Conservation (phyloP, 2,113 vertebrate species). For the Cynoglossus semilaevis region DNA sequence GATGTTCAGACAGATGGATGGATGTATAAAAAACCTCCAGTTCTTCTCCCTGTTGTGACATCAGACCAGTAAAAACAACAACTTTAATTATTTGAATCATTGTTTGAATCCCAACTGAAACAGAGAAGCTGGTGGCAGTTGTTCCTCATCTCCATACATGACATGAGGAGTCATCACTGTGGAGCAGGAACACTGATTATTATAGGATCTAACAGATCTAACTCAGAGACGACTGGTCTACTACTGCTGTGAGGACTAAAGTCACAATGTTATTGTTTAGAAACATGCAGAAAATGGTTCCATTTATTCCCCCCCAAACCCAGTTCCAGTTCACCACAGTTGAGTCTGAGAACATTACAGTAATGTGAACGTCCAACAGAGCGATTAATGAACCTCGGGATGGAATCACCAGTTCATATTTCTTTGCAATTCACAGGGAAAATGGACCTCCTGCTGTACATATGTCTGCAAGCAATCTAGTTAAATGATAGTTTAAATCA, state of each 20-base stretch:
- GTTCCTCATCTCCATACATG: constrained; percentile 16
- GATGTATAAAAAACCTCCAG: neutral
- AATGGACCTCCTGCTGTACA: neutral
- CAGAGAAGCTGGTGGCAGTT: constrained; percentile 1
- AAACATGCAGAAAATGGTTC: too few relatives aligned
- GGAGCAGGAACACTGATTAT: constrained; percentile 2
- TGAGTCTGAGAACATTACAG: constrained; percentile 1
- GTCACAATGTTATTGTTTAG: neutral
- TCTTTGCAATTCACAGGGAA: constrained; percentile 9
- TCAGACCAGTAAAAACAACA: too few relatives aligned
- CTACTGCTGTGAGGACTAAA: neutral
- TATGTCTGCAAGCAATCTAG: neutral
- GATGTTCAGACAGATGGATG: neutral
- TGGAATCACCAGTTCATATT: constrained; percentile 9
- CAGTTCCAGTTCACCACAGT: neutral
- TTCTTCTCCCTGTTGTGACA: too few relatives aligned
- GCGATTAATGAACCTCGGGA: constrained; percentile 18
- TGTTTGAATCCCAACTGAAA: neutral
- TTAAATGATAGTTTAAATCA: neutral
- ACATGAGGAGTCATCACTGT: neutral
- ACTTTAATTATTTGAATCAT: too few relatives aligned
- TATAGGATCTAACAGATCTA: constrained; percentile 15
- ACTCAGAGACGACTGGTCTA: neutral
- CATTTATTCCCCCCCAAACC: neutral
- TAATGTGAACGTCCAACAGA: neutral